These are phyloP conservation scores for Hemitrygon akajei DNA, from an alignment of 2,797 vertebrate species.

Conservation along the genomic window DNA sequence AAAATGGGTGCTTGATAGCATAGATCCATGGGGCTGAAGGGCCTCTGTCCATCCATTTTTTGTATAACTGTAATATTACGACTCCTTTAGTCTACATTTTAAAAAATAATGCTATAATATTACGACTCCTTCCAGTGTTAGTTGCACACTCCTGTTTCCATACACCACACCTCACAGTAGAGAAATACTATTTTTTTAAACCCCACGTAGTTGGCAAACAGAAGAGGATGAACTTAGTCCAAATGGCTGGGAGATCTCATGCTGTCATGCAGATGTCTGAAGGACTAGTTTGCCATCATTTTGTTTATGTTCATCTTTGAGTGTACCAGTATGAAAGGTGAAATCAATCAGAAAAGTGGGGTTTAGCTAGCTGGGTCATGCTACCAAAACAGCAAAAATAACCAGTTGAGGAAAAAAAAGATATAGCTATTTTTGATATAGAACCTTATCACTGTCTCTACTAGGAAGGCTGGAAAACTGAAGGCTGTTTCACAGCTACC, in stretches of 20 bases:
- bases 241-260: not conserved
- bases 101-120: not conserved
- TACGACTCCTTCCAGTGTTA: not conserved
- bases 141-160: not conserved
- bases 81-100: not conserved
- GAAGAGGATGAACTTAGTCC: not conserved
- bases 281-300: not conserved
- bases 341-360: not conserved
- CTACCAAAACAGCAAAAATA: not conserved
- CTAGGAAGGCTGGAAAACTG: not conserved
- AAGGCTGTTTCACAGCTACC: not conserved
- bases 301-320: not conserved
- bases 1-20: no score
- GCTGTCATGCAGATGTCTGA: not conserved
- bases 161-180: not conserved
- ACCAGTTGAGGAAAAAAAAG: no score
- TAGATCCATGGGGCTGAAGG: no score
- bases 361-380: not conserved
- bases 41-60: no score
- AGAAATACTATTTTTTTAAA: not conserved
- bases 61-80: not conserved
- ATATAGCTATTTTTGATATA: no score
- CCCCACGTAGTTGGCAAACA: not conserved
- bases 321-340: slow-evolving; percentile 2
- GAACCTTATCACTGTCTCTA: not conserved